Conservation (phyloP, 2,113 vertebrate species). For the Clinocottus analis region DNA sequence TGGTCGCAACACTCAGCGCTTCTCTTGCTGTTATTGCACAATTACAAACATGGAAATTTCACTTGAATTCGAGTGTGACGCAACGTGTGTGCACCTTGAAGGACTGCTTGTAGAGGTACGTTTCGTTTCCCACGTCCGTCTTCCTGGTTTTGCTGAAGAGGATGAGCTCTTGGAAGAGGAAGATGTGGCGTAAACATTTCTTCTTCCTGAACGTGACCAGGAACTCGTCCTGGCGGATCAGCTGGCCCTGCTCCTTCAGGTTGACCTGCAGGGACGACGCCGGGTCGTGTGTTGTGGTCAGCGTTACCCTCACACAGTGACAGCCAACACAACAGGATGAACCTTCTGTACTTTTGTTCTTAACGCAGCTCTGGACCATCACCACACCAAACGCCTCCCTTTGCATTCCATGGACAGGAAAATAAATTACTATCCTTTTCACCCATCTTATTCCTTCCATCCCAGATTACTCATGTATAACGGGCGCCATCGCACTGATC, state of each 20-base stretch:
- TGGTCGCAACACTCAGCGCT: not conserved
- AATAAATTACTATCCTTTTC: not conserved
- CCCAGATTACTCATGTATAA: not conserved
- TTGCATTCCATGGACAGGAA: not conserved
- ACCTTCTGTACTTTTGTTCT: constrained; percentile 3
- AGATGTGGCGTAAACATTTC: constrained; percentile 83
- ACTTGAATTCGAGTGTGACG: not conserved
- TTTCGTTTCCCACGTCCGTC: constrained; percentile 82
- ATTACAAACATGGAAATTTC: not conserved
- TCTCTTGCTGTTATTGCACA: not conserved
- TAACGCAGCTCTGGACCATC: not conserved
- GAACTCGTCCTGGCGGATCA: constrained; percentile 85
- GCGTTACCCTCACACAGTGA: not conserved
- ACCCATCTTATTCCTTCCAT: not conserved
- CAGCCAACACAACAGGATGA: not conserved
- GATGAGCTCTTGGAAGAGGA: constrained; percentile 85
- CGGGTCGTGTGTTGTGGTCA: not conserved
- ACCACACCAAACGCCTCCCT: not conserved
- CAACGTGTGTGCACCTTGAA: constrained; percentile 81
- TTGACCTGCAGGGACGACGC: constrained; percentile 77
- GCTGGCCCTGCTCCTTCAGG: constrained; percentile 85
- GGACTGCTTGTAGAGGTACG: constrained; percentile 85
- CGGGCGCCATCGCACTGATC: not conserved
- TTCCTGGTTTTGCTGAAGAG: constrained; percentile 86
- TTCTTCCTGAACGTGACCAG: constrained; percentile 82